phyloP scores from a whole-genome alignment of 2,797 vertebrate genomes.

The Scolopax bukidnonensis region DNA sequence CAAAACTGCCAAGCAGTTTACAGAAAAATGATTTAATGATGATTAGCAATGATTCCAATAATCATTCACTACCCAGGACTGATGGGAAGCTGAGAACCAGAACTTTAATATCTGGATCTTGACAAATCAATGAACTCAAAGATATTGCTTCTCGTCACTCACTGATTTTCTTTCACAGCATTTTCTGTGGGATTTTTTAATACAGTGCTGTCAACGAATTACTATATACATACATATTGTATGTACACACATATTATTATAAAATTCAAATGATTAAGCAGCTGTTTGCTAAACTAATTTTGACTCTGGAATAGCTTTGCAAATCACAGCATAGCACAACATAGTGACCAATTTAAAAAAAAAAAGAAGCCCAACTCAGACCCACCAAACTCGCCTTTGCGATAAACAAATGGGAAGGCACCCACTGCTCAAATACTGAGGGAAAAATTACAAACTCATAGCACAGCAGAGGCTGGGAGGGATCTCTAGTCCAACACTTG shows the following conservation, averaged over 20 bases:
- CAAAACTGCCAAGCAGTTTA: neutral
- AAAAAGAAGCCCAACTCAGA: neutral
- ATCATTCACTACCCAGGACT: neutral
- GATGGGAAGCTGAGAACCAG: neutral
- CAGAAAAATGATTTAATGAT: neutral
- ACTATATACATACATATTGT: neutral
- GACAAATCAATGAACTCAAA: neutral
- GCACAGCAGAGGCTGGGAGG: neutral
- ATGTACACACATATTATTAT: neutral
- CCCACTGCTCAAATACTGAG: fast-evolving
- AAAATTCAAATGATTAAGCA: neutral
- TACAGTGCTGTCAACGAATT: neutral
- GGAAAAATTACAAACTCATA: fast-evolving
- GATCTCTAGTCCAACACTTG: neutral
- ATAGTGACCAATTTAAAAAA: too few species aligned
- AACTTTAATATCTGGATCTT: neutral
- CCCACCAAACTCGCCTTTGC: neutral
- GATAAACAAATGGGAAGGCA: fast-evolving
- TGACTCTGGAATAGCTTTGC: neutral
- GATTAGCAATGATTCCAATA: neutral
- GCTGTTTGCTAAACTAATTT: neutral
- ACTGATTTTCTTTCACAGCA: neutral
- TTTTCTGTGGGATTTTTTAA: neutral
- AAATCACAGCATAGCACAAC: neutral
- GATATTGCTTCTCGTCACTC: neutral